Evolutionary conservation across 2,888 invertebrate species (phyloP).

Genomic region (Emmelina monodactyla): DNA sequence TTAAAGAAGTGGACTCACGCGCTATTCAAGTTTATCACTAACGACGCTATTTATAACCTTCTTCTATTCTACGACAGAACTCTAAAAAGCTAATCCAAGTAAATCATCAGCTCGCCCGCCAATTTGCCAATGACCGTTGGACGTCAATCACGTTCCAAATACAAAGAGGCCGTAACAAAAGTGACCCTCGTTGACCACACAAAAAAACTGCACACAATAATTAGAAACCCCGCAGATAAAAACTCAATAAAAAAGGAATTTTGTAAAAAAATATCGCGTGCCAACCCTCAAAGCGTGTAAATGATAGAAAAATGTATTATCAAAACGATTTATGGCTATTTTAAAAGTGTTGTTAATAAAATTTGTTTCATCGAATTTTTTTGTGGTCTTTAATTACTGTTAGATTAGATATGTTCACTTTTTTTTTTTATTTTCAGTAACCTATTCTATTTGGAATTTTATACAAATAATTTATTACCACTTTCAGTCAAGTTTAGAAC

Average conservation of each 20-base stretch:
- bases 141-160: constrained; percentile 54
- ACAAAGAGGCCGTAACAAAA: constrained; percentile 33
- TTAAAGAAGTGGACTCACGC: too few relatives aligned
- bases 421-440: too few relatives aligned
- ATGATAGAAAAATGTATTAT: not conserved
- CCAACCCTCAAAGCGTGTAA: constrained; percentile 27
- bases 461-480: too few relatives aligned
- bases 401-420: too few relatives aligned
- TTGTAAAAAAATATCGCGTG: constrained; percentile 35
- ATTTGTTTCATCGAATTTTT: too few relatives aligned
- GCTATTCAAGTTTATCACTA: too few relatives aligned
- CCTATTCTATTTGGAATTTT: too few relatives aligned
- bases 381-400: too few relatives aligned
- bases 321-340: not conserved
- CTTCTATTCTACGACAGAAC: not conserved
- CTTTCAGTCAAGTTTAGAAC: too few relatives aligned
- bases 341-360: not conserved
- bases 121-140: constrained; percentile 54
- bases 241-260: constrained; percentile 41
- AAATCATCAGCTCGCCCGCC: constrained; percentile 18
- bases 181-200: constrained; percentile 62
- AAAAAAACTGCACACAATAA: constrained; percentile 27
- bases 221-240: constrained; percentile 35
- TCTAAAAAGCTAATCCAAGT: not conserved
- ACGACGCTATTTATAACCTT: too few relatives aligned